Evolutionary conservation across 2,888 invertebrate genomes (phyloP).

Genomic region (Lasioglossum leucozonium): DNA sequence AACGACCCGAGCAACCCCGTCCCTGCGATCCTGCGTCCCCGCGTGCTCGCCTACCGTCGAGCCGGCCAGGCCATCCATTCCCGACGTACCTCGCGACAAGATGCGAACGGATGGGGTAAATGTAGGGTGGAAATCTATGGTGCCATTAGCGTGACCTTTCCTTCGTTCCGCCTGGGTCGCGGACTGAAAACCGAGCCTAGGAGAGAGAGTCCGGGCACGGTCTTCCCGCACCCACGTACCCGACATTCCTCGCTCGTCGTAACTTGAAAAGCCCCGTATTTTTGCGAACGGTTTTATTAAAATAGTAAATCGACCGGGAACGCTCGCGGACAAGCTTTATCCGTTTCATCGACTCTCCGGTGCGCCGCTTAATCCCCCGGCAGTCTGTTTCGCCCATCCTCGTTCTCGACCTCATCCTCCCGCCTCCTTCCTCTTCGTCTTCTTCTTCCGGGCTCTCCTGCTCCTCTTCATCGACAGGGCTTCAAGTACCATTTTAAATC

Average conservation of each 20-base stretch:
- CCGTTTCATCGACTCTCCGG: neutral
- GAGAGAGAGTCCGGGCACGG: conserved; percentile 3
- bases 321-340: conserved; percentile 21
- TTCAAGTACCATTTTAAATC: conserved; percentile 16
- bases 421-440: neutral
- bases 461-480: conserved; percentile 10
- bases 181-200: neutral
- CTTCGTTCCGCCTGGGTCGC: conserved; percentile 25
- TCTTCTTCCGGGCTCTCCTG: neutral
- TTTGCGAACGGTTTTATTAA: conserved; percentile 71
- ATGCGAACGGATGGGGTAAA: conserved; percentile 65
- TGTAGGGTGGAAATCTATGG: conserved; percentile 74
- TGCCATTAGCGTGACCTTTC: conserved; percentile 70
- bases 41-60: conserved; percentile 7
- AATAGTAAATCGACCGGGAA: conserved; percentile 70
- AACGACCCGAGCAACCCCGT: conserved; percentile 37
- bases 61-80: conserved; percentile 25
- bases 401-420: neutral
- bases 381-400: conserved; percentile 3
- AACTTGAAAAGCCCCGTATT: conserved; percentile 45
- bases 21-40: neutral
- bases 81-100: conserved; percentile 37
- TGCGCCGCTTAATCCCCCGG: conserved; percentile 7
- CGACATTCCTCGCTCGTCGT: conserved; percentile 53
- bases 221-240: neutral